Evolutionary conservation across 37 sponge, comb jelly and placozoan species (phyloP).

Genomic region (Bolinopsis microptera): DNA sequence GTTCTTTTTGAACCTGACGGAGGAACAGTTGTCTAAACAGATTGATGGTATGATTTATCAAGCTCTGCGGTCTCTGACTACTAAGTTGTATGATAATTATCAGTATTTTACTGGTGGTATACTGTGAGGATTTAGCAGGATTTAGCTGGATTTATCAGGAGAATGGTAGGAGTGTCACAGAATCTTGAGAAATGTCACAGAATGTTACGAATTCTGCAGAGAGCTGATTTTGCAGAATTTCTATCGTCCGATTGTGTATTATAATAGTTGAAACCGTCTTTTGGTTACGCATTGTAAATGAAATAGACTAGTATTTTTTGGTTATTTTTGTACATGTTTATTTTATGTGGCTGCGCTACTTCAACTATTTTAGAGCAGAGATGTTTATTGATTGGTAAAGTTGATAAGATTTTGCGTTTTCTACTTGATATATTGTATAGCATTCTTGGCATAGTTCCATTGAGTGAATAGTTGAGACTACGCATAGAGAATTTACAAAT

Average conservation of each 20-base stretch:
- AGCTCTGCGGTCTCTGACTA: slow-evolving; percentile 85
- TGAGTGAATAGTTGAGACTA: no score
- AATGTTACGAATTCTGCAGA: no score
- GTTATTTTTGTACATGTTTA: background rate
- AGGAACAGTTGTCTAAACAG: slow-evolving; percentile 79
- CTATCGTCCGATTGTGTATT: no score
- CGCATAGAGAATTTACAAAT: no score
- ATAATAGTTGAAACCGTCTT: background rate
- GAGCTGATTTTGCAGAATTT: no score
- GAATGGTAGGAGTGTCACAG: no score
- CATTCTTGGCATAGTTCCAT: no score
- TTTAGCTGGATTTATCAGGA: no score
- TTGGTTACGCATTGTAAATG: background rate
- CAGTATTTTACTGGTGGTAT: slow-evolving; percentile 95
- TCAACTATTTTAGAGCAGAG: background rate
- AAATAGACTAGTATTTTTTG: background rate
- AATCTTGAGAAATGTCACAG: no score
- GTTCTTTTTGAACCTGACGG: slow-evolving; percentile 88
- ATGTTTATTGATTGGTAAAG: background rate
- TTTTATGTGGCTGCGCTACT: background rate
- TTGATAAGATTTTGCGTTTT: background rate
- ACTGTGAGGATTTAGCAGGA: slow-evolving; percentile 66
- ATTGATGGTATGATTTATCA: slow-evolving; percentile 87
- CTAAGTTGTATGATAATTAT: slow-evolving; percentile 91
- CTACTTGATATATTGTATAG: background rate